phyloP scores from a whole-genome alignment of 2,797 vertebrate species.

The Esox masquinongy region DNA sequence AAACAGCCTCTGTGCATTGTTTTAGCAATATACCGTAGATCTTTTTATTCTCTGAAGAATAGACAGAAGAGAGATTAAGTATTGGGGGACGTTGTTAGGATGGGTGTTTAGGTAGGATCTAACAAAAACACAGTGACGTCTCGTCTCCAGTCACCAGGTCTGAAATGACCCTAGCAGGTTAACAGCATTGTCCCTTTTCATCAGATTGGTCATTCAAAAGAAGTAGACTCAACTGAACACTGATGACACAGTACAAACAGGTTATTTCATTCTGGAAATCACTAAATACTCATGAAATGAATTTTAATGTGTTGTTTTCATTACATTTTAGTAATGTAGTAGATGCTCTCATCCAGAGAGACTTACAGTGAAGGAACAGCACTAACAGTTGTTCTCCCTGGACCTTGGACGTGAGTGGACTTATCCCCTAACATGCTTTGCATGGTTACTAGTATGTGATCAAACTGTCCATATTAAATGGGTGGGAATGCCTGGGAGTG shows the following conservation, averaged over 20 bases:
- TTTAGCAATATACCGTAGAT: conserved; percentile 18
- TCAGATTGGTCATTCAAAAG: neutral
- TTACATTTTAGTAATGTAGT: too few relatives aligned
- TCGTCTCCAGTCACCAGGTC: neutral
- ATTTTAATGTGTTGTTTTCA: neutral
- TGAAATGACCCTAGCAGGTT: neutral
- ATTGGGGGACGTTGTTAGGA: conserved; percentile 11
- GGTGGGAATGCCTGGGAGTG: neutral
- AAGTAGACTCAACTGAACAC: neutral
- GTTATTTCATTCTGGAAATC: neutral
- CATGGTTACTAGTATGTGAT: neutral
- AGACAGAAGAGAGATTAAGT: conserved; percentile 14
- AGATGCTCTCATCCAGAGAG: too few relatives aligned
- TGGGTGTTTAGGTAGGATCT: neutral
- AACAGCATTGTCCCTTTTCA: neutral
- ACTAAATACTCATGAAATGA: neutral
- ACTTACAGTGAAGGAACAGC: neutral
- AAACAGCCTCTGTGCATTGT: conserved; percentile 30
- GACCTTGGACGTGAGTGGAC: neutral
- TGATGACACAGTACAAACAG: neutral
- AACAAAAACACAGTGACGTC: neutral
- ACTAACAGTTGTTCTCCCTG: neutral
- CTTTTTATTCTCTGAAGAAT: conserved; percentile 18
- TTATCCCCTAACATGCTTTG: neutral
- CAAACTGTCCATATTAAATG: neutral